Evolutionary conservation across 2,888 invertebrate genomes (phyloP).

Genomic region (Pseudococcus jackbeardsleyi): DNA sequence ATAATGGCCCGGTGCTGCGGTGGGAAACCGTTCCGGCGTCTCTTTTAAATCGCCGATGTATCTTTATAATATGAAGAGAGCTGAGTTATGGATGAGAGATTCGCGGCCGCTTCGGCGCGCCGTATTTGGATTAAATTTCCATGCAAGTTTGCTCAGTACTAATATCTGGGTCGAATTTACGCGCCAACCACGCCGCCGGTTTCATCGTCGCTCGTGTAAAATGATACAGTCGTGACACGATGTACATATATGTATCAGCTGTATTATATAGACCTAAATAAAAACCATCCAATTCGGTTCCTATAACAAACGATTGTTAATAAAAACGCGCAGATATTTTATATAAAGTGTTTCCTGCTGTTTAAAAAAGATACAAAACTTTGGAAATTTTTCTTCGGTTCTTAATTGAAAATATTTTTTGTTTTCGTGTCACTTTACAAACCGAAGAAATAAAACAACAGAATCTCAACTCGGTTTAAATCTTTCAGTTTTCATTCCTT

Average conservation of each 20-base stretch:
- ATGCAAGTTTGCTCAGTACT: constrained; percentile 14
- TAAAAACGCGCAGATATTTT: neutral
- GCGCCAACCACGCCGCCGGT: neutral
- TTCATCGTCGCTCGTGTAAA: neutral
- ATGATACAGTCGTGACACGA: neutral
- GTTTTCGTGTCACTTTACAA: neutral
- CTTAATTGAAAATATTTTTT: neutral
- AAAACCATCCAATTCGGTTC: neutral
- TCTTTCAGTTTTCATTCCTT: neutral
- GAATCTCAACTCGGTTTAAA: neutral
- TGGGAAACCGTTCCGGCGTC: neutral
- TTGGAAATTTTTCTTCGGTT: neutral
- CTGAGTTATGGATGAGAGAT: neutral
- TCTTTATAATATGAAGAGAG: neutral
- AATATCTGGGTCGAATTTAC: constrained; percentile 22
- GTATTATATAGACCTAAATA: neutral
- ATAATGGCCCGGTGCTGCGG: neutral
- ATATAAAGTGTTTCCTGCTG: neutral
- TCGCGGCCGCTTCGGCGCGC: neutral
- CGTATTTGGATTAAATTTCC: constrained; percentile 19
- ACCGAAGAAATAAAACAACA: neutral
- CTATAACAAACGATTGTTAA: neutral
- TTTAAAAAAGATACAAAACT: neutral
- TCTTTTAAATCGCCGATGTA: neutral
- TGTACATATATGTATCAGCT: neutral